phyloP scores from a whole-genome alignment of 2,888 invertebrate species.

The Malachius bipustulatus region DNA sequence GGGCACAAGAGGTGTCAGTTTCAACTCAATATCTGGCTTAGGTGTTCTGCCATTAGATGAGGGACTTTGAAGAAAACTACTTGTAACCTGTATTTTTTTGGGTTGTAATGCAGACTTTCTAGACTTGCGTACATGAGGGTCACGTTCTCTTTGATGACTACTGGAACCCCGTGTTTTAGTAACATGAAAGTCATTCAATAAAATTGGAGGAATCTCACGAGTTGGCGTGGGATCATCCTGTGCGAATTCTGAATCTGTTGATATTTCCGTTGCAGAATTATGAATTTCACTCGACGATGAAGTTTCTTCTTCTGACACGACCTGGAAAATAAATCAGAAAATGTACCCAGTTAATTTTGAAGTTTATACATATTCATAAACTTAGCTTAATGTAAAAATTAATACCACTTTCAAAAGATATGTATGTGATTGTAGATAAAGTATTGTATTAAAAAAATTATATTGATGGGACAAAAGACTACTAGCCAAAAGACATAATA shows the following conservation, averaged over 20 bases:
- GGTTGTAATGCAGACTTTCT: slow-evolving; percentile 27
- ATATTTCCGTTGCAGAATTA: slow-evolving; percentile 84
- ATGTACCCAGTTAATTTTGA: neutral
- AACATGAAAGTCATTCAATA: slow-evolving; percentile 54
- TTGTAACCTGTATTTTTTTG: slow-evolving; percentile 50
- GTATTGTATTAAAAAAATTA: no score
- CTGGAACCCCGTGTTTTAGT: slow-evolving; percentile 40
- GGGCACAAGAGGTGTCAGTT: slow-evolving; percentile 35
- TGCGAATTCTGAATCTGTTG: slow-evolving; percentile 86
- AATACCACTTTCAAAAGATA: no score
- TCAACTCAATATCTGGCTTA: slow-evolving; percentile 32
- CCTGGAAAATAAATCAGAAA: slow-evolving; percentile 36
- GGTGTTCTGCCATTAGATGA: slow-evolving; percentile 29
- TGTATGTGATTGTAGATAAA: no score
- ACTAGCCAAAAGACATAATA: no score
- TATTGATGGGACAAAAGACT: no score
- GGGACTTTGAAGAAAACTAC: slow-evolving; percentile 38
- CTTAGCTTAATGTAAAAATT: no score
- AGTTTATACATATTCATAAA: no score
- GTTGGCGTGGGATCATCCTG: slow-evolving; percentile 63
- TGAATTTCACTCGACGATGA: slow-evolving; percentile 60
- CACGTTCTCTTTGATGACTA: slow-evolving; percentile 21
- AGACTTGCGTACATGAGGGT: neutral
- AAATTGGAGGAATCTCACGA: slow-evolving; percentile 63
- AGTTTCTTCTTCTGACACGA: slow-evolving; percentile 50